A percentile compares a stretch with the other conserved stretches of the same genome.
These are phyloP conservation scores for Geotrupes spiniger DNA, from an alignment of 2,888 invertebrate genomes.

Conservation along the genomic window DNA sequence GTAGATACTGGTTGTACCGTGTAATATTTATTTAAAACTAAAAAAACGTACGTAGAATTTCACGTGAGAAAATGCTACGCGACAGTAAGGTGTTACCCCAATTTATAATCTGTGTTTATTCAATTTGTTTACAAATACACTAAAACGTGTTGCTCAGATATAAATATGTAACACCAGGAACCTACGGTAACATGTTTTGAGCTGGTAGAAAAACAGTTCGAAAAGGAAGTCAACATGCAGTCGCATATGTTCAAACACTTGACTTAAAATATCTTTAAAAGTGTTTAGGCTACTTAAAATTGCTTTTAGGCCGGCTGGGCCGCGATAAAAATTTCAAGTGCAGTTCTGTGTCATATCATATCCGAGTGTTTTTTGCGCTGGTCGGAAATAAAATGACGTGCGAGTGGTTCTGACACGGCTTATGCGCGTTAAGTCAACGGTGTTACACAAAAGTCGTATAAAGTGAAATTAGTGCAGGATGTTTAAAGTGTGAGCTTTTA, in stretches of 20 bases:
- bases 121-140: background rate
- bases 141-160: background rate
- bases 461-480: slow-evolving; percentile 27
- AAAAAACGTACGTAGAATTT: no score
- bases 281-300: slow-evolving; percentile 48
- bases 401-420: slow-evolving; percentile 9
- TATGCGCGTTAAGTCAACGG: slow-evolving; percentile 19
- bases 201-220: slow-evolving; percentile 9
- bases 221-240: slow-evolving; percentile 8
- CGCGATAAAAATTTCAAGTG: slow-evolving; percentile 37
- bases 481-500: slow-evolving; percentile 14
- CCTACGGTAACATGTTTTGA: slow-evolving; percentile 13
- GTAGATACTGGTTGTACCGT: no score
- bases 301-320: slow-evolving; percentile 42
- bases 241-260: slow-evolving; percentile 22
- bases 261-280: slow-evolving; percentile 45
- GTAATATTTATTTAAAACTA: no score
- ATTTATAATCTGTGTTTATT: no score
- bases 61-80: no score
- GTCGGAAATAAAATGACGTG: slow-evolving; percentile 8
- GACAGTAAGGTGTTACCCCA: no score
- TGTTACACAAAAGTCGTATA: slow-evolving; percentile 20
- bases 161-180: slow-evolving; percentile 5
- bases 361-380: slow-evolving; percentile 7
- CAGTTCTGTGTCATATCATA: slow-evolving; percentile 42